Conservation (phyloP, 2,797 vertebrate genomes). For the Alfaro cultratus region DNA sequence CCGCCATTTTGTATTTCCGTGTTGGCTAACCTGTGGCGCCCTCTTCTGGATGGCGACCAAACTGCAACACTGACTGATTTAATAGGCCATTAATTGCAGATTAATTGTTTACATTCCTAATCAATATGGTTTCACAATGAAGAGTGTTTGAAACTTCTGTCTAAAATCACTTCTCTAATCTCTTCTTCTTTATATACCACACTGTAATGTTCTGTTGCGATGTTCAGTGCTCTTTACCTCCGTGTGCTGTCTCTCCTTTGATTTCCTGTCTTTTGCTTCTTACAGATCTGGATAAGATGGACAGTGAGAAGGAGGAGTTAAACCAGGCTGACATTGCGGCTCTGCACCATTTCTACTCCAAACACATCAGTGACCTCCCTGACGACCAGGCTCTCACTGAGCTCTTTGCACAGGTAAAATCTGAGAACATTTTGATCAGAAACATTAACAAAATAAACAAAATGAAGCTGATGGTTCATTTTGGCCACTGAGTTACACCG, state of each 20-base stretch:
- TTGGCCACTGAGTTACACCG: not conserved
- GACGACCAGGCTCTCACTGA: conserved; percentile 85
- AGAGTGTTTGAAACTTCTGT: not conserved
- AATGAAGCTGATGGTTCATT: not conserved
- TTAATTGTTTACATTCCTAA: too few relatives aligned
- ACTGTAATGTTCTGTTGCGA: not conserved
- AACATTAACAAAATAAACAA: not conserved
- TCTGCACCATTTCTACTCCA: conserved; percentile 94
- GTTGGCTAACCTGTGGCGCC: too few relatives aligned
- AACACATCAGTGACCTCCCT: conserved; percentile 89
- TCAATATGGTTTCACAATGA: not conserved
- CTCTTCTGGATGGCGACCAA: too few relatives aligned
- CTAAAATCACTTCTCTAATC: not conserved
- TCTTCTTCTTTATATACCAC: not conserved
- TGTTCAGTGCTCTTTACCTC: not conserved
- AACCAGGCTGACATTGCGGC: conserved; percentile 92
- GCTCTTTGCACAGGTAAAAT: conserved; percentile 92
- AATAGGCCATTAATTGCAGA: too few relatives aligned
- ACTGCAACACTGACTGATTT: too few relatives aligned
- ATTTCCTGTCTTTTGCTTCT: conserved; percentile 15
- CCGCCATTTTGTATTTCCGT: too few relatives aligned
- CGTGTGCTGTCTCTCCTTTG: not conserved
- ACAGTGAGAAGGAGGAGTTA: conserved; percentile 95
- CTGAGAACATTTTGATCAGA: not conserved
- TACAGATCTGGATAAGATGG: conserved; percentile 94